Conservation (phyloP, 2,888 invertebrate genomes). For the Rambutsinella grinnellia region DNA sequence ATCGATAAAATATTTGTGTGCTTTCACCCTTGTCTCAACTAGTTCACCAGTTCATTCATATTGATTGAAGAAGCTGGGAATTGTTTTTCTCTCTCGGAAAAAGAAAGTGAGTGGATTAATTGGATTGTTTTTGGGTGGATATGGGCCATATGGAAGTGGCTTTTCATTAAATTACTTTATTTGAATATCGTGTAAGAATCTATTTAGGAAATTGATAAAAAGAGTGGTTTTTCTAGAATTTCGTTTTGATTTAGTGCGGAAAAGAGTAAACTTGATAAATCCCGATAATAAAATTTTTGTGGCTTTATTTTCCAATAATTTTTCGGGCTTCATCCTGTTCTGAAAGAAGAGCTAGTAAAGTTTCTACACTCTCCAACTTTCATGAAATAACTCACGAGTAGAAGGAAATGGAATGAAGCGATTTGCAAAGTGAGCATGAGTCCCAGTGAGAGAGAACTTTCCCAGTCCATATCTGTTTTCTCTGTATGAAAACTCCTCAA, state of each 20-base stretch:
- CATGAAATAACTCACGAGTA: neutral
- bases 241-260: neutral
- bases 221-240: neutral
- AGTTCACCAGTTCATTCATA: neutral
- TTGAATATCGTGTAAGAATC: no score
- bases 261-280: constrained; percentile 36
- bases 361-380: neutral
- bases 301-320: neutral
- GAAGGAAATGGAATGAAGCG: constrained; percentile 38
- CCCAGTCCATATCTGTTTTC: constrained; percentile 23
- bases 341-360: no score
- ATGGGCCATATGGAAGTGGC: no score
- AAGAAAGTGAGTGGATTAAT: no score
- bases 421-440: constrained; percentile 2
- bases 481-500: constrained; percentile 38
- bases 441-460: constrained; percentile 12
- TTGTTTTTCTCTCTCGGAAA: no score
- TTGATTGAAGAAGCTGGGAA: neutral
- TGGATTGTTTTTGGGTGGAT: no score
- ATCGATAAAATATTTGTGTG: neutral
- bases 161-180: no score
- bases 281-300: constrained; percentile 40
- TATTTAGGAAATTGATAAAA: neutral
- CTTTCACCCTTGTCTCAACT: neutral
- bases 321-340: neutral